Base-by-base conservation (phyloP, 2,888 invertebrate genomes). In the Reticulitermes lucifugus region DNA sequence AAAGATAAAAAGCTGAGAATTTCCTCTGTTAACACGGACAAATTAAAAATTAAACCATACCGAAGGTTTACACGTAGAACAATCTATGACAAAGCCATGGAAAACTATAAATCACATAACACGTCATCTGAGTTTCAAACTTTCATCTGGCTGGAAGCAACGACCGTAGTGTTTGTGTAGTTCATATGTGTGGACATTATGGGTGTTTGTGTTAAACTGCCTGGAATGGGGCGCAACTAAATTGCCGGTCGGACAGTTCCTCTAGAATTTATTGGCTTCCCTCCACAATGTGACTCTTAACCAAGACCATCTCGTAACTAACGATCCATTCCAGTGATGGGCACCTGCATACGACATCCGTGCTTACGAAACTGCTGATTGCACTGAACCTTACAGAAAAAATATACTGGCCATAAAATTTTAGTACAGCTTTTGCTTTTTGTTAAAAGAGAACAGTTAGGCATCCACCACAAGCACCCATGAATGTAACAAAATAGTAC, bases 201-300 rank as follows among this genome's bases (percentile, higher is more conserved):
- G 73, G 41, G 41, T 5, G 41, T 73, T 41, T 10, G 41, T 73
- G 73, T 73, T 41, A 73, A 73, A 73, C 41, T 35, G 71, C 5
- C 25, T 71, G 71, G 35, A 71, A 71, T 35, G 25, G 71, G 21
- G 71, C 29, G 71, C 71, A 71, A 71, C 29, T 71, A 35, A 71
- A 71, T 29, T 73, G 73, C 73, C 41, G 41, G 73, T 41, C 41
- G 21, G 35, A 73, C 73, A 73, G 7, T 73, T 73, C 35, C 73
- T 73, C 35, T 21, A 41, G 41, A 29, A 73, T 73, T 73, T 73
- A 73, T 73, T 73, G 73, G 73, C 21, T 41, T 18, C 35, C 41
- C 73, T 65, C 65, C 65, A 65, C 73, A 29, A 73, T 21, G 35
- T 41, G 73, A 73, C 73, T 41, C 73, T 73, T 73, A 41, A 73